These are phyloP conservation scores for Frieseomelitta varia DNA, from an alignment of 1,140 invertebrate species.

Conservation along the genomic window DNA sequence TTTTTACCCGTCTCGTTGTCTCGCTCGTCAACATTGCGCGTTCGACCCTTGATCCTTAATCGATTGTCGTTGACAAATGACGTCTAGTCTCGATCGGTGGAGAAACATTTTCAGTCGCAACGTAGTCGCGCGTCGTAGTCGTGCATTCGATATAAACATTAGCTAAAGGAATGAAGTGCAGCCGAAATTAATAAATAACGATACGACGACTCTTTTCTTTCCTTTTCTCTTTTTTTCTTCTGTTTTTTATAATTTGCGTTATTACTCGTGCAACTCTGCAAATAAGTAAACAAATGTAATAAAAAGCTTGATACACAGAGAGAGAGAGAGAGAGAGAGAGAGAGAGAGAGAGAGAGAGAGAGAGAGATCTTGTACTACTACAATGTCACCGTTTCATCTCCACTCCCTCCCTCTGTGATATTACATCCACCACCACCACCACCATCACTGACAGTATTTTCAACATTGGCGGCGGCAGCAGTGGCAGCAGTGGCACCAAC, in stretches of 20 bases:
- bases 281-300: constrained; percentile 1
- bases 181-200: too few species aligned
- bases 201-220: too few species aligned
- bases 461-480: constrained; percentile 9
- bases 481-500: neutral
- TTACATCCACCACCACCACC: constrained; percentile 5
- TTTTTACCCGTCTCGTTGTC: too few species aligned
- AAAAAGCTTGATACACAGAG: neutral
- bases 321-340: constrained; percentile 11
- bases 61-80: too few species aligned
- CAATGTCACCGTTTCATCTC: constrained; percentile 18
- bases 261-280: neutral
- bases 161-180: too few species aligned
- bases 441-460: neutral
- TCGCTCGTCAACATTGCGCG: too few species aligned
- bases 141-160: too few species aligned
- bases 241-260: neutral
- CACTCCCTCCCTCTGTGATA: neutral
- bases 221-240: neutral
- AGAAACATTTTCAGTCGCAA: too few species aligned
- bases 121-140: too few species aligned
- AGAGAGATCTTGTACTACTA: neutral
- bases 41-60: too few species aligned
- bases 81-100: too few species aligned
- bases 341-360: neutral